phyloP scores from a whole-genome alignment of 2,888 invertebrate genomes.

The Ormyrus thymus region DNA sequence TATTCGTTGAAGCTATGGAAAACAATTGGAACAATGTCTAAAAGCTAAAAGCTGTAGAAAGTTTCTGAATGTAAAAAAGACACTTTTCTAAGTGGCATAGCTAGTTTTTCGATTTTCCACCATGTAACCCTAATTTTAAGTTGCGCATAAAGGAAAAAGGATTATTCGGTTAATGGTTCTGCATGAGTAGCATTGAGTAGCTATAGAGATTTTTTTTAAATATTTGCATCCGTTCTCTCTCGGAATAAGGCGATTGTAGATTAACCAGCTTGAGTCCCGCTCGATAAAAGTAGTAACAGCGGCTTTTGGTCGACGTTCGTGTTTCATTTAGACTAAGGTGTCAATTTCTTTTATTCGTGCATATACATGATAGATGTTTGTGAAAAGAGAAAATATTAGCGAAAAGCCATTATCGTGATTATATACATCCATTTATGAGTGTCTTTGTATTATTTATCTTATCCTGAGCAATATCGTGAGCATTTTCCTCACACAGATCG shows the following conservation, averaged over 20 bases:
- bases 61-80: constrained; percentile 9
- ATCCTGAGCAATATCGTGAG: constrained; percentile 1
- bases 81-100: constrained; percentile 35
- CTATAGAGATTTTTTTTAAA: background rate
- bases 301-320: constrained; percentile 25
- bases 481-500: constrained; percentile 14
- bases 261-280: constrained; percentile 38
- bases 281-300: constrained; percentile 18
- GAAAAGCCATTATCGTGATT: background rate
- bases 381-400: background rate
- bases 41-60: background rate
- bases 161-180: constrained; percentile 32
- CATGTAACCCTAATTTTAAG: constrained; percentile 2
- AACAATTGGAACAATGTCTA: constrained; percentile 35
- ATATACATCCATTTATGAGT: background rate
- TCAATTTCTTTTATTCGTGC: background rate
- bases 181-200: constrained; percentile 27
- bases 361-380: background rate
- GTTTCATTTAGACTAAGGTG: constrained; percentile 10
- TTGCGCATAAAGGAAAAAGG: constrained; percentile 1
- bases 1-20: background rate
- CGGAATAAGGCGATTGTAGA: constrained; percentile 15
- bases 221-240: background rate
- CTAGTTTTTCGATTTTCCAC: background rate
- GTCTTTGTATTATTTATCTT: constrained; percentile 6